Percentiles rank a stretch among this genome's conserved stretches.
phyloP scores from a whole-genome alignment of 2,797 vertebrate species.

The Mormyrus proboscirostris region DNA sequence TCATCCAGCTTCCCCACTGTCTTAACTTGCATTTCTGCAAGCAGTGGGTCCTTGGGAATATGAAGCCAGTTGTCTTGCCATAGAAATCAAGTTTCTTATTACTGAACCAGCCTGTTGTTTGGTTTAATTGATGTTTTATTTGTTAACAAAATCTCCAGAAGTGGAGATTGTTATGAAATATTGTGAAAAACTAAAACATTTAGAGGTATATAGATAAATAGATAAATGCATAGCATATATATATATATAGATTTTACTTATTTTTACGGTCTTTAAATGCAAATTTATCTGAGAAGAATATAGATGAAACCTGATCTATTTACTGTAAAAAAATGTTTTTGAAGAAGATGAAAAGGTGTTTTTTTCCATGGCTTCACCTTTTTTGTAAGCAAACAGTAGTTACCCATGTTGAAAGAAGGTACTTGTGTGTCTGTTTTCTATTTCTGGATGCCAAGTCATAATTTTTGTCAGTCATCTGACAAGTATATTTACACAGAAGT shows the following conservation, averaged over 20 bases:
- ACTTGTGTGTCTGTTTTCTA: constrained; percentile 17
- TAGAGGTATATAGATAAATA: constrained; percentile 9
- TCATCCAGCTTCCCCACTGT: constrained; percentile 1
- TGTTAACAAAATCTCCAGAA: constrained; percentile 19
- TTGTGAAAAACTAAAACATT: constrained; percentile 3
- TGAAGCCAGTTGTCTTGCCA: constrained; percentile 16
- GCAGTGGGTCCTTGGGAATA: constrained; percentile 11
- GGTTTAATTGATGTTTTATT: constrained; percentile 8
- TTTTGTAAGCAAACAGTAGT: constrained; percentile 14
- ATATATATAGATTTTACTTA: constrained; percentile 18
- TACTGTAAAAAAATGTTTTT: constrained; percentile 16
- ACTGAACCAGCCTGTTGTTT: constrained; percentile 20
- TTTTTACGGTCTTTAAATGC: constrained; percentile 15
- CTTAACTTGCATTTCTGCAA: not conserved
- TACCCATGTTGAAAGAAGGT: constrained; percentile 6
- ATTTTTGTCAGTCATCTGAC: constrained; percentile 6
- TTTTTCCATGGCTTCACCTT: not conserved
- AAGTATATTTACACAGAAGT: not conserved
- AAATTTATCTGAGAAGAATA: constrained; percentile 15
- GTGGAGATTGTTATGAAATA: constrained; percentile 20
- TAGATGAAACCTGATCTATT: constrained; percentile 12
- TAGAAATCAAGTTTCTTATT: constrained; percentile 18
- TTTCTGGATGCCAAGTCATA: constrained; percentile 8
- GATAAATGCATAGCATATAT: constrained; percentile 1
- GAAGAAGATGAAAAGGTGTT: not conserved